Conservation (phyloP, 2,113 vertebrate species). For the Okapia johnstoni region DNA sequence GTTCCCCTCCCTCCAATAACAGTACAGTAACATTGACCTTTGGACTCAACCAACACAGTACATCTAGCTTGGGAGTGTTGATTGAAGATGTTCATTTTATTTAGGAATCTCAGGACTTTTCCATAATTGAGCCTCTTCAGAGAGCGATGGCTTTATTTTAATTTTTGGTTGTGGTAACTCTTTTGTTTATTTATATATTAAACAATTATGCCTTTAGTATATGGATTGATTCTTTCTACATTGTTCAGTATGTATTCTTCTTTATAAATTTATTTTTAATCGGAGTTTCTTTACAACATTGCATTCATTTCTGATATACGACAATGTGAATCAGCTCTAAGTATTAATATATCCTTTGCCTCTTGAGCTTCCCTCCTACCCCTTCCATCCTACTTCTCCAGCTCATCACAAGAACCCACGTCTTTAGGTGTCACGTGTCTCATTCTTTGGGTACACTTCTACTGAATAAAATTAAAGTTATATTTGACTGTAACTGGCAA, state of each 20-base stretch:
- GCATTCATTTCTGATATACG: not conserved
- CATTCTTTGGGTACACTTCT: not conserved
- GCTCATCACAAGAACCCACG: not conserved
- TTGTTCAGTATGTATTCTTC: not conserved
- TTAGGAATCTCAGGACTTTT: not conserved
- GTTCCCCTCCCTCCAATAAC: not conserved
- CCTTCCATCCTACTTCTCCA: not conserved
- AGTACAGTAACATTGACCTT: not conserved
- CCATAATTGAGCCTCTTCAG: not conserved
- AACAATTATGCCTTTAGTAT: not conserved
- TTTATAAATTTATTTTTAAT: not conserved
- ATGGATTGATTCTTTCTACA: not conserved
- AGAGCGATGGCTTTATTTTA: not conserved
- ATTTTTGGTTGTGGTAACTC: not conserved
- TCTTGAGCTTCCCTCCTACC: not conserved
- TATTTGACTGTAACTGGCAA: not conserved
- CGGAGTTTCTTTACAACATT: not conserved
- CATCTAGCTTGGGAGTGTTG: not conserved
- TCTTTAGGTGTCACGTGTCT: not conserved
- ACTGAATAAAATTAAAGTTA: not conserved
- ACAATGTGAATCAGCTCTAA: not conserved
- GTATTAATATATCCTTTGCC: not conserved
- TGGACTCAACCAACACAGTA: not conserved
- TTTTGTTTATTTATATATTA: conserved; percentile 34
- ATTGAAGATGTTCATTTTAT: not conserved